Evolutionary conservation across 2,888 invertebrate genomes (phyloP).

Genomic region (Lapara coniferarum): DNA sequence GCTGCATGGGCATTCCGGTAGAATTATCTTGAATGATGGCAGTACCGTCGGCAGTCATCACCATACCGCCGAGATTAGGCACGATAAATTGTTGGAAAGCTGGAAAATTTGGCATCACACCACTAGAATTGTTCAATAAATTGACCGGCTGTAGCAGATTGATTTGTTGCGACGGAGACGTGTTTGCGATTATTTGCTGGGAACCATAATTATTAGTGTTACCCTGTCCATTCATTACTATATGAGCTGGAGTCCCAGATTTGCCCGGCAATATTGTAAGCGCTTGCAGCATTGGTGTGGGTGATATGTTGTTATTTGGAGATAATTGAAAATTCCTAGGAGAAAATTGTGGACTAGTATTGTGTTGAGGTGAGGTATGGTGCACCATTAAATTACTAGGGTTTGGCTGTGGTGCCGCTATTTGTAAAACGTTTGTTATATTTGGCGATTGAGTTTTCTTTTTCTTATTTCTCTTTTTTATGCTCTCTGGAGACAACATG

Average conservation of each 20-base stretch:
- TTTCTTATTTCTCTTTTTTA: slow-evolving; percentile 87
- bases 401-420: slow-evolving; percentile 86
- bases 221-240: slow-evolving; percentile 90
- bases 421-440: slow-evolving; percentile 88
- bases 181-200: slow-evolving; percentile 87
- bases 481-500: slow-evolving; percentile 87
- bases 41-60: slow-evolving; percentile 91
- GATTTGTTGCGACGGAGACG: slow-evolving; percentile 85
- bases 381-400: slow-evolving; percentile 85
- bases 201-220: slow-evolving; percentile 84
- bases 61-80: slow-evolving; percentile 91
- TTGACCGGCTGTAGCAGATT: slow-evolving; percentile 92
- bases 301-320: slow-evolving; percentile 86
- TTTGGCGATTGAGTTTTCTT: slow-evolving; percentile 88
- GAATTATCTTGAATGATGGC: slow-evolving; percentile 89
- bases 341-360: slow-evolving; percentile 83
- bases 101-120: slow-evolving; percentile 89
- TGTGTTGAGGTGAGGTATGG: slow-evolving; percentile 76
- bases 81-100: slow-evolving; percentile 93
- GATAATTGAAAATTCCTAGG: slow-evolving; percentile 90
- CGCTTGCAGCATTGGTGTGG: slow-evolving; percentile 89
- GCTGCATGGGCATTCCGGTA: slow-evolving; percentile 87
- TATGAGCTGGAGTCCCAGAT: slow-evolving; percentile 88
- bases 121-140: slow-evolving; percentile 87
- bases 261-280: slow-evolving; percentile 90